Evolutionary conservation across 2,888 invertebrate species (phyloP), one percentile per base, ranked within the genome.

Genomic region (Mongoloraphidia duomilia): DNA sequence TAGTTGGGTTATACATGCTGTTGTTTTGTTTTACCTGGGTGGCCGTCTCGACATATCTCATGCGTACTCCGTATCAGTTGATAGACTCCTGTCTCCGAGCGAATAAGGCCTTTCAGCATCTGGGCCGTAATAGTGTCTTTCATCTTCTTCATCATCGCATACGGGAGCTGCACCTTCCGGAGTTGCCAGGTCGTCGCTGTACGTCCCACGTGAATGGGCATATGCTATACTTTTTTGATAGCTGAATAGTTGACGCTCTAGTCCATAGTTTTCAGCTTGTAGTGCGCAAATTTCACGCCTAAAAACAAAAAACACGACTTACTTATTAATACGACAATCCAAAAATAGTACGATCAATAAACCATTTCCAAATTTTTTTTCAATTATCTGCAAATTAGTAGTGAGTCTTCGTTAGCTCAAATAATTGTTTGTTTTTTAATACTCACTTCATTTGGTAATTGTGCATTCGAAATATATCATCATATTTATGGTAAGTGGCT

Each of bases 401-500:
- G 26, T 6, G 6, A n/a, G 35, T 41, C 11, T 12, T 14, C 45
- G 12, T 38, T 44, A 11, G 40, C 40, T 2, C 11, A 5, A 26
- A n/a, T 3, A 34, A 34, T 40, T 34, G 6, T 12, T 8, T 33
- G 3, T 26, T 49, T 12, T 34, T 48, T 26, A 33, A 34, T 44
- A 54, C 64, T 62, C 66, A 83, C 84, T 82, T 80, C 87, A 88
- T 88, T 64, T 88, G 88, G 62, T 84, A 83, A 65, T 83, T 84
- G 66, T 88, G 87, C 53, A 84, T 71, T 55, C 86, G 75, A 59
- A 80, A 80, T 41, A 87, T 80, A 66, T 88, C 87, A 64, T 88
- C 88, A 64, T 86, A 84, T 61, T 83, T 82, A 68, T 86, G 84
- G 66, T 88, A 88, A 52, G 82, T 82, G 52, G 86, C 83, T 65